phyloP scores from a whole-genome alignment of 2,888 invertebrate species.

The Nebria salina region DNA sequence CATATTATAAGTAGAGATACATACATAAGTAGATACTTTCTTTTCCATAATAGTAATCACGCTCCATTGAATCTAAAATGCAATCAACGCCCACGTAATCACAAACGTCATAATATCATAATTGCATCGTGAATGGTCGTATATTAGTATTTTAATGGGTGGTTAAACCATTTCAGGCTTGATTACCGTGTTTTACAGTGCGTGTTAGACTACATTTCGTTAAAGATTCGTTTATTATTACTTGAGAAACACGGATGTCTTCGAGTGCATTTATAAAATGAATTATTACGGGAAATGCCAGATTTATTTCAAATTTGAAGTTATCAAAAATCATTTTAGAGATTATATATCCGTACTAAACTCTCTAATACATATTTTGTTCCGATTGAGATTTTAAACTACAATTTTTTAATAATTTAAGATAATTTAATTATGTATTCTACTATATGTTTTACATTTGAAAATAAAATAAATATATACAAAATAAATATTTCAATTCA shows the following conservation, averaged over 20 bases:
- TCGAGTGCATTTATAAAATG: background rate
- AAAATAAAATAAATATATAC: no score
- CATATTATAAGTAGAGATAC: background rate
- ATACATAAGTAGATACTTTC: background rate
- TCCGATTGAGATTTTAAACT: no score
- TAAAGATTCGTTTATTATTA: background rate
- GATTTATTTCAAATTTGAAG: no score
- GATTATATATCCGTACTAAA: no score
- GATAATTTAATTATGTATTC: no score
- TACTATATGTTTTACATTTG: no score
- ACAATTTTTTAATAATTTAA: no score
- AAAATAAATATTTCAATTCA: no score
- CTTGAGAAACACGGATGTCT: background rate
- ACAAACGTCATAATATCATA: background rate
- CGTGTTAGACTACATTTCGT: background rate
- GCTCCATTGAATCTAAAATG: conserved; percentile 15
- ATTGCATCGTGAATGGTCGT: background rate
- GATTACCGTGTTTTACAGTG: background rate
- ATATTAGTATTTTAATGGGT: background rate
- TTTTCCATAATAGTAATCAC: background rate
- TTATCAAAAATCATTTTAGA: no score
- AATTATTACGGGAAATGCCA: background rate
- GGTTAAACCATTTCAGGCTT: background rate
- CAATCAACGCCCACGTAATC: conserved; percentile 3
- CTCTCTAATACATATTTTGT: no score